Base-by-base conservation (phyloP, 2,113 vertebrate genomes). In the Leptosomus discolor region DNA sequence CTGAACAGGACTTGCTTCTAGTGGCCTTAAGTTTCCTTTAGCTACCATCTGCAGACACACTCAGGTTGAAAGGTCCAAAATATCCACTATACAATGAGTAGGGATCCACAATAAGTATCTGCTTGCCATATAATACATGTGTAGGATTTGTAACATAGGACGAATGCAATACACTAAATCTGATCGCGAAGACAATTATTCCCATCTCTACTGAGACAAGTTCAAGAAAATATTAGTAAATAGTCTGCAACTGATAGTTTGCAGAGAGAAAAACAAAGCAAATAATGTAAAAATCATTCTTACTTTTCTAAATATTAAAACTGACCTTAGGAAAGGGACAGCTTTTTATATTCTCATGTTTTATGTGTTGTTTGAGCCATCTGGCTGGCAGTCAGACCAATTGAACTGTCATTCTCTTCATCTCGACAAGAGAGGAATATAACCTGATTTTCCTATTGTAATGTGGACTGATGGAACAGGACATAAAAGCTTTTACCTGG, bases 401-500 rank as follows among this genome's bases (percentile, higher is more conserved):
- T 39, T 64, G 64, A 94, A 48, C 13, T 89, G 76, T 86, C 88
- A 51, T 58, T 85, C 32, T 30, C 64, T 88, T 97, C 24, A 70
- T 71, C 69, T 92, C 34, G 57, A 78, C 36, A 71, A 88, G 60
- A 89, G 50, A 94, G 41, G 60, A 89, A 89, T 84, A 75, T 60
- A 94, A 78, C 48, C 61, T 82, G 83, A 87, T 91, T 95, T 94
- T 84, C 48, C 81, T 94, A 48, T 11, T 43, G 22, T 87, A 87
- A 85, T 71, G 36, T 71, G 22, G 39, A 48, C 64, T 84, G 91
- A 94, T 75, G 63, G 69, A 94, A 89, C n/a, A 92, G 92, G 70
- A 43, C 53, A 78, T 87, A 73, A 94, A 95, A 87, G 36, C 61
- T 94, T 97, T 94, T 73, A 50, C 23, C 53, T 94, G 89, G 92